Percentiles rank a stretch among this genome's conserved stretches.
These are phyloP conservation scores for Sicus ferrugineus DNA, from an alignment of 2,888 invertebrate genomes.

Conservation along the genomic window DNA sequence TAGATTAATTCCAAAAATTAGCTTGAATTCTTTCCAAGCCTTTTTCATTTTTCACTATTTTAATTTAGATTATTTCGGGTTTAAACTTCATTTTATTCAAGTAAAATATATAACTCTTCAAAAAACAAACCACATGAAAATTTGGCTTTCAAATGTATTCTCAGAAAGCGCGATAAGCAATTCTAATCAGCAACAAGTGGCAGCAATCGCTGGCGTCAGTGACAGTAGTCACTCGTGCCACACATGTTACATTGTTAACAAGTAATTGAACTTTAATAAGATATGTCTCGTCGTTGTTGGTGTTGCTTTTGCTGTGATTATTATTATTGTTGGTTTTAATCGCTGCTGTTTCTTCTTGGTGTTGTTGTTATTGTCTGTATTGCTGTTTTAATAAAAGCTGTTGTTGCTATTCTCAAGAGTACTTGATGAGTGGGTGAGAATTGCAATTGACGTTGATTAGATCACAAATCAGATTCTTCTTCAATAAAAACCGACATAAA, in stretches of 20 bases:
- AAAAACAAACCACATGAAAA: no score
- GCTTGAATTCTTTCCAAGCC: background rate
- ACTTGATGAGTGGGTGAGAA: background rate
- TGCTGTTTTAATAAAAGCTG: background rate
- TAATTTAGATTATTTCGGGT: no score
- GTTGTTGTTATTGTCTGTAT: background rate
- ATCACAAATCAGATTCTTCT: background rate
- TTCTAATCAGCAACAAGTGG: background rate
- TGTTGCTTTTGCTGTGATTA: background rate
- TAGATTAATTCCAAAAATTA: background rate
- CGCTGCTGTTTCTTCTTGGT: no score
- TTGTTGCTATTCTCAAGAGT: background rate
- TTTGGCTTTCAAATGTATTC: no score
- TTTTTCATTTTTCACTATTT: no score
- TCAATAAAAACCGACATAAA: background rate
- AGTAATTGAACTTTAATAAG: background rate
- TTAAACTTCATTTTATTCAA: no score
- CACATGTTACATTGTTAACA: conserved; percentile 8
- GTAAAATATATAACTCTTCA: no score
- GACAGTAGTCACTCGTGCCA: background rate
- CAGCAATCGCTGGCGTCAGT: background rate
- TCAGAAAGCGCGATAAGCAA: no score
- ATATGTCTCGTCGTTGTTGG: background rate
- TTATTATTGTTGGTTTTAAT: background rate
- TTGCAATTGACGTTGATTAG: conserved; percentile 10